These are phyloP conservation scores for Melipona quadrifasciata DNA, from an alignment of 1,140 invertebrate species.

Conservation along the genomic window DNA sequence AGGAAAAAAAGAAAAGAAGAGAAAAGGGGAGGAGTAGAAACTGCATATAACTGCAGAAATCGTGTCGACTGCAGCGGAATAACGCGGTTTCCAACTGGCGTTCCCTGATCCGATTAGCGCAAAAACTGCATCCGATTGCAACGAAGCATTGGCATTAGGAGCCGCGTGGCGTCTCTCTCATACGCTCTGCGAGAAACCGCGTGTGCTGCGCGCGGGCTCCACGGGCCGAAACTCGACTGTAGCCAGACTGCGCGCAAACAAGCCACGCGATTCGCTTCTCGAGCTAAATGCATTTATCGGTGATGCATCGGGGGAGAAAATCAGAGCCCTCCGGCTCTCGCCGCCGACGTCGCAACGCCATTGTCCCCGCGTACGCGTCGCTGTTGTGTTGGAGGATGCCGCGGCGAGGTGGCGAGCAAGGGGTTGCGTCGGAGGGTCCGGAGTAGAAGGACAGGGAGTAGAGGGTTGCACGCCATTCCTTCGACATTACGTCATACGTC, in stretches of 20 bases:
- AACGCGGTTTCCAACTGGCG: slow-evolving; percentile 73
- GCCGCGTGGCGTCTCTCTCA: neutral
- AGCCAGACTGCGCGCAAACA: slow-evolving; percentile 12
- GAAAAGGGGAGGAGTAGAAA: slow-evolving; percentile 61
- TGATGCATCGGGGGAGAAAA: slow-evolving; percentile 67
- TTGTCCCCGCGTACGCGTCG: slow-evolving; percentile 46
- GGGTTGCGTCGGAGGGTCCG: slow-evolving; percentile 52
- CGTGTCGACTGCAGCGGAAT: slow-evolving; percentile 79
- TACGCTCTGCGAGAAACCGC: neutral
- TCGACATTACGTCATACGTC: slow-evolving; percentile 69
- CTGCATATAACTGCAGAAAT: slow-evolving; percentile 70
- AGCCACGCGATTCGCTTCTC: slow-evolving; percentile 72
- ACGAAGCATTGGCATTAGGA: neutral
- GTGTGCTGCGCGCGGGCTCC: neutral
- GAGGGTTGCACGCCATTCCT: slow-evolving; percentile 58
- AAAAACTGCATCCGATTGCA: slow-evolving; percentile 69
- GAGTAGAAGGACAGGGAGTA: slow-evolving; percentile 38
- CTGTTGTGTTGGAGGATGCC: slow-evolving; percentile 38
- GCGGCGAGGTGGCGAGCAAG: slow-evolving; percentile 53
- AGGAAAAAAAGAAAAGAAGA: neutral
- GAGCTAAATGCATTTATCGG: slow-evolving; percentile 75
- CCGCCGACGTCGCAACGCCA: neutral
- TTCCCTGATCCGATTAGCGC: slow-evolving; percentile 75
- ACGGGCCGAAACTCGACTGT: slow-evolving; percentile 3
- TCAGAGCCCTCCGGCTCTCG: slow-evolving; percentile 34